Base-by-base conservation (phyloP, 2,888 invertebrate species). In the Xiphydria camelus region DNA sequence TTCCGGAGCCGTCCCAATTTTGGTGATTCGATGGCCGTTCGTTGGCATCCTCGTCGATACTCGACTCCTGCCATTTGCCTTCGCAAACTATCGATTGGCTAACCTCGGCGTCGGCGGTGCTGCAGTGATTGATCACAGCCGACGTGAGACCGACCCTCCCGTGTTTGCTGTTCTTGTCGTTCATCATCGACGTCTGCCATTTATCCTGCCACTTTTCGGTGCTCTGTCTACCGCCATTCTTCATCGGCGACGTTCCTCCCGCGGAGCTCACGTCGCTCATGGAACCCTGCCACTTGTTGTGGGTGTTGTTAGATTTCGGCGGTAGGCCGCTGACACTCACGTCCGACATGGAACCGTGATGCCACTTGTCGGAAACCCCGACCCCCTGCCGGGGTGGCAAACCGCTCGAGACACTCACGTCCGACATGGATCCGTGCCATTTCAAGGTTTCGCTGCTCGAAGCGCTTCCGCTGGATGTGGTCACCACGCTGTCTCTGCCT, bases 361-460 rank as follows among this genome's bases (percentile, higher is more conserved):
- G 53, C 58, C 61, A 53, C 29, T 36, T 66, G 15, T 35, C 47
- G 12, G 38, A 37, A 10, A 34, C 25, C n/a, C 32, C 31, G n/a
- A 34, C 25, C n/a, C 32, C 31, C 29, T 51, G 58, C 33, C 57
- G 57, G 15, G 60, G 58, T 2, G 71, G 71, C 37, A 72, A 53
- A 3, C 73, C 75, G 36, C 76, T 76, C 19, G 77, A 72, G 4
- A 79, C 76, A 55, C 80, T 81, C 21, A 82, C 77, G 55, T 82
- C 82, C 41, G 80, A 80, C 63, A 79, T 76, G 1, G 81, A 81
- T 7, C 82, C 82, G 64, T 88, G 83, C 88, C 88, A 89, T 75
- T 89, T 89, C 4, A 89, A 77, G 2, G 89, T 89, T 68, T 89
- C 89, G 64, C 87, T 87, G 40, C 87, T 87, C 21, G 82, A 82